These are phyloP conservation scores for Pseudomyrmex pallidus DNA, from an alignment of 1,140 invertebrate genomes.

Conservation along the genomic window DNA sequence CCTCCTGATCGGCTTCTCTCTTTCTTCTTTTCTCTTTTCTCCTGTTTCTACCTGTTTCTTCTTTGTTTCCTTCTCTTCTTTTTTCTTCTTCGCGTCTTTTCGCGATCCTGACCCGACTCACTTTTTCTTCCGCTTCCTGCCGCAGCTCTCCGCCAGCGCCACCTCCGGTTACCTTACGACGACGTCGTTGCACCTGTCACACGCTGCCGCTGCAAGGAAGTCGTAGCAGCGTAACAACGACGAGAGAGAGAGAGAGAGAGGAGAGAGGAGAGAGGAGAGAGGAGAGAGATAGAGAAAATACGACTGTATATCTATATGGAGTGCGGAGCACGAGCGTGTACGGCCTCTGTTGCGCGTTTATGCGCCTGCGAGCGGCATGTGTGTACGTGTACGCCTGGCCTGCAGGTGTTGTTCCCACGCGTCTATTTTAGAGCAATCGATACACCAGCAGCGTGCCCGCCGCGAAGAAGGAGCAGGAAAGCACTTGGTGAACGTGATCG, in stretches of 20 bases:
- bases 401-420: conserved; percentile 77
- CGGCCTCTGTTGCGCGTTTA: conserved; percentile 54
- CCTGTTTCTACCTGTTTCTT: neutral
- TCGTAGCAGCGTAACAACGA: conserved; percentile 45
- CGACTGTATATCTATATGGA: conserved; percentile 16
- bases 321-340: conserved; percentile 37
- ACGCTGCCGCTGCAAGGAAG: conserved; percentile 65
- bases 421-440: conserved; percentile 80
- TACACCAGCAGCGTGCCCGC: conserved; percentile 70
- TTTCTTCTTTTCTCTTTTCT: conserved; percentile 35
- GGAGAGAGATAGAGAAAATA: conserved; percentile 35
- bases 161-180: conserved; percentile 65
- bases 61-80: conserved; percentile 33
- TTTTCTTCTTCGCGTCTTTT: conserved; percentile 47
- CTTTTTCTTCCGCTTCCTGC: conserved; percentile 73
- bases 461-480: conserved; percentile 67
- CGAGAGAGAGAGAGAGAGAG: conserved; percentile 45
- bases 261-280: conserved; percentile 43
- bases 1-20: conserved; percentile 10
- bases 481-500: conserved; percentile 65
- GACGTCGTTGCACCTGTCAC: conserved; percentile 73
- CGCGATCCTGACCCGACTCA: conserved; percentile 22
- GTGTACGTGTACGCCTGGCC: conserved; percentile 68
- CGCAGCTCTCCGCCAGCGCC: conserved; percentile 66
- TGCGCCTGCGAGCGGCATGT: conserved; percentile 62